Evolutionary conservation across 2,888 invertebrate genomes (phyloP), one percentile per base, ranked within the genome.

Genomic region (Druceiella hillmani): DNA sequence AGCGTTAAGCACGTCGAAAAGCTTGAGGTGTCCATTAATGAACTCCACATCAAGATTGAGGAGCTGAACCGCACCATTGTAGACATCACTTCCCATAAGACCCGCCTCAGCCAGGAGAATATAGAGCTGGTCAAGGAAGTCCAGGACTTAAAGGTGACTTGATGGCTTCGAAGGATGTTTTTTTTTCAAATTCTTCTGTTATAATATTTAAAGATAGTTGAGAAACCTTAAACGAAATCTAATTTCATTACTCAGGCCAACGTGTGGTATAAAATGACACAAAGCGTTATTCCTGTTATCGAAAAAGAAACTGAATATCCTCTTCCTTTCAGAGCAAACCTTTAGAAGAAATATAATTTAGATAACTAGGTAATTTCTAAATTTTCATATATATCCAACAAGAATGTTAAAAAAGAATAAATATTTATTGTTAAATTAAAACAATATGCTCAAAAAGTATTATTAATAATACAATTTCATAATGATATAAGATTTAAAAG

Each of bases 51-150:
- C 63, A 93, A 88, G 72, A 94, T 97, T 63, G 97, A 95, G 61
- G 94, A 95, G 68, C 71, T 98, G 59, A 94, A 91, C 76, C 91
- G 98, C 70, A 92, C 94, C 52, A 87, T 99, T 56, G 88, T 95
- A 56, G 99, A 99, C 68, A 90, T 99, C 64, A 94, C 93, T 55
- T 91, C 92, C 51, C 91, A 93, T 74, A 95, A 95, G 74, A 87
- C 91, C 58, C 88, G 95, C 56, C 78, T 99, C 55, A 92, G 93
- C 44, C 88, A 87, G 68, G 94, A 94, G 67, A 93, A 93, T 68
- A 81, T 92, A 67, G 91, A 91, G 66, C 76, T 93, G 60, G 78
- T 84, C 64, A 94, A 93, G 74, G 93, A 94, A 79, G 90, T 95
- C 60, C 95, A 95, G 74, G 95, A 97, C 72, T 81, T 94, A 62